Conservation (phyloP, 2,797 vertebrate genomes). For the Sebastes hubbsi region DNA sequence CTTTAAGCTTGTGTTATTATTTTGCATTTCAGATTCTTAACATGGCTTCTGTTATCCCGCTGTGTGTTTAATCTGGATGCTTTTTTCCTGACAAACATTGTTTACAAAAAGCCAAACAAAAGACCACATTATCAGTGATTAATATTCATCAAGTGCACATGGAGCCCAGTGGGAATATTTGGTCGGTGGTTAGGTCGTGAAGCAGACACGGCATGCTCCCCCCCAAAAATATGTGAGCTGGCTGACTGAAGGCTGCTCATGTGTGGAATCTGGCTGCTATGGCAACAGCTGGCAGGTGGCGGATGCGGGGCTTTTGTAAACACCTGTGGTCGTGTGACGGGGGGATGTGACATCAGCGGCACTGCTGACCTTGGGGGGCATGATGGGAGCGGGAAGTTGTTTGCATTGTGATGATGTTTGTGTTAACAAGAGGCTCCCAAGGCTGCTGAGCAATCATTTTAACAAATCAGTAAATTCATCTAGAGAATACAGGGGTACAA, state of each 20-base stretch:
- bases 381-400: constrained; percentile 3
- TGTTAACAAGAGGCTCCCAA: neutral
- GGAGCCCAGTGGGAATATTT: constrained; percentile 14
- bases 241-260: constrained; percentile 50
- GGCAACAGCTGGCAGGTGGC: constrained; percentile 73
- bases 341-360: constrained; percentile 53
- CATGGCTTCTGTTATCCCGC: neutral
- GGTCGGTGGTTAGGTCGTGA: constrained; percentile 3
- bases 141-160: neutral
- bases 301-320: constrained; percentile 62
- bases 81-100: neutral
- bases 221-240: constrained; percentile 39
- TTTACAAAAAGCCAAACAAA: constrained; percentile 7
- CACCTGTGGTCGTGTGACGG: constrained; percentile 61
- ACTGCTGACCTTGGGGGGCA: constrained; percentile 40
- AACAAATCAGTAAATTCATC: neutral
- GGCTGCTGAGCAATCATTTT: constrained; percentile 8
- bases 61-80: neutral
- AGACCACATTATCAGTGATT: neutral
- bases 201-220: constrained; percentile 13
- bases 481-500: neutral
- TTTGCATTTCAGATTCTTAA: neutral
- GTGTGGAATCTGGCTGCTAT: constrained; percentile 76
- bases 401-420: constrained; percentile 17
- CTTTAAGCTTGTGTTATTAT: neutral